Base-by-base conservation (phyloP, 2,888 invertebrate genomes). In the Dyspetes luteomarginatus region DNA sequence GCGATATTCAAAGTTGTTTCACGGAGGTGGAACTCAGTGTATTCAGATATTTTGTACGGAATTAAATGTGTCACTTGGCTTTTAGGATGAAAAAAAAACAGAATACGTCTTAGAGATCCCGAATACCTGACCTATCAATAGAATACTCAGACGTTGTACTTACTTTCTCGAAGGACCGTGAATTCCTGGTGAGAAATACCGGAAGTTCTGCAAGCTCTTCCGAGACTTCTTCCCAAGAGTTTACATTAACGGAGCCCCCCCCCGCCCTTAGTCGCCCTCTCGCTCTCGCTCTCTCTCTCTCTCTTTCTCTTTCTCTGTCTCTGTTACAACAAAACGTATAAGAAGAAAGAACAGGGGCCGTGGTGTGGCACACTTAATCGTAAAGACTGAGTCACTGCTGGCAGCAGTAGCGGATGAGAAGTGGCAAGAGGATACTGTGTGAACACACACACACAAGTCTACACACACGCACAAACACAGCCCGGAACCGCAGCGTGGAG, bases 291-390 rank as follows among this genome's bases (percentile, higher is more conserved):
- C 28, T 15, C 41, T 52, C 26, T 52, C 41, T 52, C 24, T 69
- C 1, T 55, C 26, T 26, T 28, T 28, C 56, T 28, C 17, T 28
- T 15, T 24, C 2, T 41, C 24, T 19, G 2, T 17, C 41, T 41
- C 36, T 15, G 65, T 28, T 41, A 19, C 19, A 52, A 15, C 12
- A 43, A 68, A 68, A 68, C 43, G 55, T 30, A 36, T 3, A 60
- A 36, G 55, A 69, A 68, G 43, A 68, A 64, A 58, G 48, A 69
- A 41, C 50, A 15, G 28, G 12, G 55, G 45, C 15, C 28, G 12
- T n/a, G 41, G 77, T 36, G 81, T 82, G 83, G 81, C 82, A 84
- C 78, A 81, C 82, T 84, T 81, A 80, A 77, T 83, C 68, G 80
- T 77, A 41, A 64, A 64, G 75, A 74, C 82, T 83, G 80, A 84